Evolutionary conservation across 2,113 vertebrate species (phyloP), one percentile per base, ranked within the genome.

Genomic region (Cynopterus brachyotis): DNA sequence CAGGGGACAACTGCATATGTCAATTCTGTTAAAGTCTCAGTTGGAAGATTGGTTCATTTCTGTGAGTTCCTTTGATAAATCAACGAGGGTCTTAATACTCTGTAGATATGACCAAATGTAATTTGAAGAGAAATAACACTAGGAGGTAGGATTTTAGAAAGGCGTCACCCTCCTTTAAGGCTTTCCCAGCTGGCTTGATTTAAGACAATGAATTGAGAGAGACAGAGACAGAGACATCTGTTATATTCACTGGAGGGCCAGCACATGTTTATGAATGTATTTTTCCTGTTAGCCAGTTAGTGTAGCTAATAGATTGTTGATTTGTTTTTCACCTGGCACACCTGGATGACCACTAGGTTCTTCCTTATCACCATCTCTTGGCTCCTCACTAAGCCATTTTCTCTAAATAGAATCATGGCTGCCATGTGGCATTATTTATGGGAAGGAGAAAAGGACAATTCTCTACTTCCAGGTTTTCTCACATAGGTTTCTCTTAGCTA

Each of bases 31-130:
- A 16, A 92, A 88, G 81, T 80, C 47, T 96, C 37, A 55, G 55
- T 88, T 84, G 88, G 70, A 95, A 92, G 94, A 93, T 70, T 47
- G 64, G 90, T 90, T 95, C 35, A 86, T 95, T 94, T 89, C 55
- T 53, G 24, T 19, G 24, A 92, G 76, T 84, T 82, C 42, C 85
- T 96, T 96, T 95, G 93, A 94, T 85, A 88, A 96, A 89, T 91
- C 72, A 93, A 16, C 1, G 6, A 47, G 42, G 59, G 70, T 83
- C 81, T 97, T 85, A 91, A 91, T 91, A 82, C 55, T 73, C 91
- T 82, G 57, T 89, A 94, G 90, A 92, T 35, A n/a, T 69, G 86
- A 79, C 72, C 72, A 93, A 88, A 82, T 96, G 78, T 84, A 73
- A 94, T 93, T 94, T 67, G 62, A 95, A 96, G 57, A 59, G 67